Conservation (phyloP, 2,888 invertebrate species). For the Pyrrhosoma nymphula region DNA sequence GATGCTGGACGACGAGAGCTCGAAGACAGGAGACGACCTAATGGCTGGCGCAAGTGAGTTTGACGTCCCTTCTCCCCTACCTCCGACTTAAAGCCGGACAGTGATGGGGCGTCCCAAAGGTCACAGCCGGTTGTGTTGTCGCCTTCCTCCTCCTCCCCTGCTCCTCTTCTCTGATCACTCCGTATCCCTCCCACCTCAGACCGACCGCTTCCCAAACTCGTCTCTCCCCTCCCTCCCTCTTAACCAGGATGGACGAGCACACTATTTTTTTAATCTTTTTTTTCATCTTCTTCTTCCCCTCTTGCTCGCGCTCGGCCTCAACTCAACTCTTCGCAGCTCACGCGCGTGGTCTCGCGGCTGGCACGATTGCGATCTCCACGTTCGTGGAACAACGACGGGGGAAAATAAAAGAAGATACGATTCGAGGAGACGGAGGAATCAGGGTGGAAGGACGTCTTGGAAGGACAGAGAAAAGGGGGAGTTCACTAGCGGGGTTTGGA, state of each 20-base stretch:
- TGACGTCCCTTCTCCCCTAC: neutral
- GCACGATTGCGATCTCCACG: neutral
- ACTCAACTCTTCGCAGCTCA: neutral
- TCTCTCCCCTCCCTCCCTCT: neutral
- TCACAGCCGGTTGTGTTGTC: conserved; percentile 41
- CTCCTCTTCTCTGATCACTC: neutral
- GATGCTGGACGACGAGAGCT: neutral
- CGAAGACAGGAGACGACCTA: conserved; percentile 51
- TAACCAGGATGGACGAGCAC: neutral
- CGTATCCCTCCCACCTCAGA: no score
- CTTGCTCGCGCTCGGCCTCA: neutral
- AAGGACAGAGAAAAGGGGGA: neutral
- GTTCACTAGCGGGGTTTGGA: neutral
- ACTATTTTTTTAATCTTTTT: neutral
- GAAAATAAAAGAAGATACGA: neutral
- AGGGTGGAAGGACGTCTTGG: neutral
- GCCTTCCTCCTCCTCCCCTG: neutral
- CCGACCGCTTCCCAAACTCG: neutral
- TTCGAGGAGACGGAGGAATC: neutral
- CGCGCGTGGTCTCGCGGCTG: conserved; percentile 12
- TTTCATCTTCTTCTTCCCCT: neutral
- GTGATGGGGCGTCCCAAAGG: conserved; percentile 48
- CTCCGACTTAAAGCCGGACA: conserved; percentile 30
- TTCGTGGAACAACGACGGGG: neutral
- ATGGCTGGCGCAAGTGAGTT: conserved; percentile 44